Evolutionary conservation across 1,140 invertebrate genomes (phyloP).

Genomic region (Orchesella cincta): DNA sequence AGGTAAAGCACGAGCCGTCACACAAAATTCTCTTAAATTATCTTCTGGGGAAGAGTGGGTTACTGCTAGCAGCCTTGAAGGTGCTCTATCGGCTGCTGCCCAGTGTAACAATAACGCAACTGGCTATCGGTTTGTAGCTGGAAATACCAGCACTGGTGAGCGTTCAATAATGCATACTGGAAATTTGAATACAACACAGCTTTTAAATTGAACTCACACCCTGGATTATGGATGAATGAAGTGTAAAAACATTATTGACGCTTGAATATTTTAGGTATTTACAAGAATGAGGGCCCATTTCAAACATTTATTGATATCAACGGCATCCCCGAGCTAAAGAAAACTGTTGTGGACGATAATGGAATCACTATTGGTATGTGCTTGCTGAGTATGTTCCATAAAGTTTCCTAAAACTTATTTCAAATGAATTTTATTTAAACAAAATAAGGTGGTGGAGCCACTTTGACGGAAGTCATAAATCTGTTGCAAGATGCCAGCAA

Average conservation of each 20-base stretch:
- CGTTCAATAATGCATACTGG: background rate
- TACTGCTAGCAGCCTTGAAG: background rate
- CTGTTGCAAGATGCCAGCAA: slow-evolving; percentile 41
- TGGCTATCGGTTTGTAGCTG: slow-evolving; percentile 65
- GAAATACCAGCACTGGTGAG: slow-evolving; percentile 69
- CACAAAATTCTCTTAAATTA: background rate
- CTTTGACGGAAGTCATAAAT: slow-evolving; percentile 47
- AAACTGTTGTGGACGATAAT: background rate
- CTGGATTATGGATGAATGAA: too few relatives aligned
- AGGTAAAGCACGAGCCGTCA: background rate
- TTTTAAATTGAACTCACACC: background rate
- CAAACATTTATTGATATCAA: slow-evolving; percentile 4
- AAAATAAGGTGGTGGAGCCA: slow-evolving; percentile 48
- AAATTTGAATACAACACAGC: too few relatives aligned
- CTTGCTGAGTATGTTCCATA: too few relatives aligned
- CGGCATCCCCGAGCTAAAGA: slow-evolving; percentile 18
- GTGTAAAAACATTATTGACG: too few relatives aligned
- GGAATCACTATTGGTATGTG: background rate
- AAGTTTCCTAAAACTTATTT: background rate
- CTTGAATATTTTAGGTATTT: slow-evolving; percentile 21
- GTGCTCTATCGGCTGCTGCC: background rate
- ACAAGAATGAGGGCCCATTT: slow-evolving; percentile 16
- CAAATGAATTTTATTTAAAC: background rate
- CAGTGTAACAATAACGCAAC: background rate
- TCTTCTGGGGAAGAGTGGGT: slow-evolving; percentile 31